Conservation (phyloP, 1,140 invertebrate species). For the Hyles vespertilio region DNA sequence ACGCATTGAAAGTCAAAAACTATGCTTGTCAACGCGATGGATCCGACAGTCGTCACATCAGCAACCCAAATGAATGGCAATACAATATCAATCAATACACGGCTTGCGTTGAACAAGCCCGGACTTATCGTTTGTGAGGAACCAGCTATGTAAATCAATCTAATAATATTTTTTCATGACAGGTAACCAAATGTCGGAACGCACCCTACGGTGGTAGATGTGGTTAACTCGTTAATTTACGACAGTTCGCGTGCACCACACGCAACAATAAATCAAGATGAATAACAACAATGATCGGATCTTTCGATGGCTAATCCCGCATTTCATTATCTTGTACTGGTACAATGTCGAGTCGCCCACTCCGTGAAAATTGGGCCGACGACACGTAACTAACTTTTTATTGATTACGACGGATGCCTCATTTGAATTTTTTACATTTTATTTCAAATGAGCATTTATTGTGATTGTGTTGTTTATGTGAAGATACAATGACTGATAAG, state of each 20-base stretch:
- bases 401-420: background rate
- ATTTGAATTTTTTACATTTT: no score
- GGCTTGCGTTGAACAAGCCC: no score
- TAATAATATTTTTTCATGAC: slow-evolving; percentile 8
- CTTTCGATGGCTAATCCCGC: slow-evolving; percentile 49
- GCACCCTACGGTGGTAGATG: slow-evolving; percentile 11
- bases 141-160: slow-evolving; percentile 1
- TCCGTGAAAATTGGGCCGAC: slow-evolving; percentile 39
- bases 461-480: no score
- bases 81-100: no score
- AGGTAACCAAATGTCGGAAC: slow-evolving; percentile 7
- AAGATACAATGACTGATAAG: no score
- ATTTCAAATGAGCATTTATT: no score
- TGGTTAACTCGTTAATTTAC: slow-evolving; percentile 44
- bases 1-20: no score
- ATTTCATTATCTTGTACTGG: slow-evolving; percentile 47
- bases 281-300: slow-evolving; percentile 61
- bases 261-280: slow-evolving; percentile 59
- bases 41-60: no score
- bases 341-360: slow-evolving; percentile 41
- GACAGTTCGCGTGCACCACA: slow-evolving; percentile 40
- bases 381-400: slow-evolving; percentile 5
- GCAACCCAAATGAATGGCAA: no score
- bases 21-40: no score
- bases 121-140: background rate